phyloP scores from a whole-genome alignment of 2,113 vertebrate species.

The Mellivora capensis region DNA sequence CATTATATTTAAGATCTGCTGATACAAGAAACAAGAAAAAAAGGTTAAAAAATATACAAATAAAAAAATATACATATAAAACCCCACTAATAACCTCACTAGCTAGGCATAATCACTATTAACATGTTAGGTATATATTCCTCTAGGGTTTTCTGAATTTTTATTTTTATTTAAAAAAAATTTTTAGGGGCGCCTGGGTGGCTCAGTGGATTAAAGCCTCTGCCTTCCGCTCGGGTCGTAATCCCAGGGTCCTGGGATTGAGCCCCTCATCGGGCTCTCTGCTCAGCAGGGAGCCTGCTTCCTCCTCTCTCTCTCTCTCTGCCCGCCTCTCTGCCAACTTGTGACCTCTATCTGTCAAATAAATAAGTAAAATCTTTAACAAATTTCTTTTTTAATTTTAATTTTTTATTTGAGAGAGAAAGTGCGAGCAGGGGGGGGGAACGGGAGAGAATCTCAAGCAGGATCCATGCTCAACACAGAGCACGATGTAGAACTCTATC shows the following conservation, averaged over 20 bases:
- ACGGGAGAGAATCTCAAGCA: background rate
- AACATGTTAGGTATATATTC: background rate
- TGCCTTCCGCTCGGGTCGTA: too few relatives aligned
- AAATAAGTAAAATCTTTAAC: too few relatives aligned
- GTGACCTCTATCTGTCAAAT: too few relatives aligned
- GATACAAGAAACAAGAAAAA: background rate
- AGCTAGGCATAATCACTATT: background rate
- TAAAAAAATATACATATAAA: background rate
- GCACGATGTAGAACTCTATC: background rate
- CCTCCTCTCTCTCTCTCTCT: too few relatives aligned
- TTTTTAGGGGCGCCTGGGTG: too few relatives aligned
- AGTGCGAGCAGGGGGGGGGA: too few relatives aligned
- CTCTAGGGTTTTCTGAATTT: conserved; percentile 10
- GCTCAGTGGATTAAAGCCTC: too few relatives aligned
- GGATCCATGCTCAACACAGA: background rate
- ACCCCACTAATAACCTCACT: background rate
- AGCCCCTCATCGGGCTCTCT: too few relatives aligned
- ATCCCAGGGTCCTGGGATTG: too few relatives aligned
- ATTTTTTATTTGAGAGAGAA: background rate
- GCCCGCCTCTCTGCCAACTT: too few relatives aligned
- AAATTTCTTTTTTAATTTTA: background rate
- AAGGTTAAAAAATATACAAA: background rate
- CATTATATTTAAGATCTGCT: background rate
- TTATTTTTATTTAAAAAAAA: background rate
- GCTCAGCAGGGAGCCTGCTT: too few relatives aligned